These are phyloP conservation scores for Genyomyrus donnyi DNA, from an alignment of 2,113 vertebrate species.

Conservation along the genomic window DNA sequence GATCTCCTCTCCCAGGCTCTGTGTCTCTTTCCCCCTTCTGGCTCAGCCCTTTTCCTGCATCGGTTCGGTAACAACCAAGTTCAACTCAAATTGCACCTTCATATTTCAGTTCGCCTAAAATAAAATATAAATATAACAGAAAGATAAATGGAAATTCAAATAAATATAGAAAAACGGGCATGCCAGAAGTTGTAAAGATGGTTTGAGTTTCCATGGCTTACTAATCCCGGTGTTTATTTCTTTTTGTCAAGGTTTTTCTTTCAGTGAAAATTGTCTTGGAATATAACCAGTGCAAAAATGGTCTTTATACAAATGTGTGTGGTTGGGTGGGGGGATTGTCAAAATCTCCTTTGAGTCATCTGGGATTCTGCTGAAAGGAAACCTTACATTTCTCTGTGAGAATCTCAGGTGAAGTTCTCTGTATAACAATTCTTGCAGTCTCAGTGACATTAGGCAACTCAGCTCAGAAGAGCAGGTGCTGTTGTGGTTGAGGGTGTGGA, in stretches of 20 bases:
- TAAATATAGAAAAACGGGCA: background rate
- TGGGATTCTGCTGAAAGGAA: background rate
- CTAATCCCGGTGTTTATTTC: background rate
- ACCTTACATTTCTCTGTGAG: background rate
- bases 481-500: background rate
- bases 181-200: background rate
- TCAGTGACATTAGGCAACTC: background rate
- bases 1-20: background rate
- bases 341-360: background rate
- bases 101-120: background rate
- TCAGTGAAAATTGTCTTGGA: background rate
- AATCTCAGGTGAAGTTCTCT: background rate
- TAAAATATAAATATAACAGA: background rate
- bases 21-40: background rate
- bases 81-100: background rate
- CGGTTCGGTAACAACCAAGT: background rate
- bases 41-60: background rate
- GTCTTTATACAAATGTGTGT: background rate
- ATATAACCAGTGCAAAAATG: background rate
- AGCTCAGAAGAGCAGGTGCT: background rate
- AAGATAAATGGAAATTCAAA: background rate
- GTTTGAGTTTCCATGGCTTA: background rate
- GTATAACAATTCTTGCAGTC: too few relatives aligned
- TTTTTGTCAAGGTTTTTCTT: background rate
- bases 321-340: background rate